Evolutionary conservation across 2,888 invertebrate species (phyloP).

Genomic region (Coelopa pilipes): DNA sequence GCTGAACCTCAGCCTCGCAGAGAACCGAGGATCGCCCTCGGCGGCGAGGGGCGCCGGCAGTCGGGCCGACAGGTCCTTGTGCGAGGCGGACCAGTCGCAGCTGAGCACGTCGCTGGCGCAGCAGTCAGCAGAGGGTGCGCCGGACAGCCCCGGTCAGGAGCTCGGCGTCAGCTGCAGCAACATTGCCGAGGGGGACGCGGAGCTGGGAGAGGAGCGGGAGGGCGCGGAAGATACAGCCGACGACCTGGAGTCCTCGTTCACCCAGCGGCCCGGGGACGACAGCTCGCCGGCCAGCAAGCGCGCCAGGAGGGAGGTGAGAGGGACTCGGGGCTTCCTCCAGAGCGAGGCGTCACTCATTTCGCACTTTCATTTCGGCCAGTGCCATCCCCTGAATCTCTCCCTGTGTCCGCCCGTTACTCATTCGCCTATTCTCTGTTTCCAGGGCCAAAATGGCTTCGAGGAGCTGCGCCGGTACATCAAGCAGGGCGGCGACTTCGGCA

Average conservation of each 20-base stretch:
- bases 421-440: slow-evolving; percentile 60
- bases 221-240: slow-evolving; percentile 39
- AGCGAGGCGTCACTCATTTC: slow-evolving; percentile 9
- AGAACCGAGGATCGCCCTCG: slow-evolving; percentile 44
- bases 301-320: slow-evolving; percentile 57
- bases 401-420: background rate
- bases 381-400: too few species aligned
- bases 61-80: slow-evolving; percentile 31
- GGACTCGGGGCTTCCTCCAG: background rate
- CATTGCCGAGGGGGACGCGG: slow-evolving; percentile 49
- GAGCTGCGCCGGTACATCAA: slow-evolving; percentile 92
- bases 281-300: slow-evolving; percentile 57
- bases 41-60: slow-evolving; percentile 31
- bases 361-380: too few species aligned
- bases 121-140: slow-evolving; percentile 15
- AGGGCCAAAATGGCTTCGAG: slow-evolving; percentile 95
- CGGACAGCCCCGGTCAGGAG: slow-evolving; percentile 15
- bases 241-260: slow-evolving; percentile 53
- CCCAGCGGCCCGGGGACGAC: slow-evolving; percentile 53
- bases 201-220: too few species aligned
- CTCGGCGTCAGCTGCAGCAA: slow-evolving; percentile 49
- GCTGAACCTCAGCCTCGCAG: slow-evolving; percentile 50
- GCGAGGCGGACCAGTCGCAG: slow-evolving; percentile 35
- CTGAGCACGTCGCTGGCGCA: slow-evolving; percentile 38
- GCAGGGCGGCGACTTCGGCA: slow-evolving; percentile 94